These are phyloP conservation scores for Phylloscopus trochilus DNA, from an alignment of 2,113 vertebrate genomes.

Conservation along the genomic window DNA sequence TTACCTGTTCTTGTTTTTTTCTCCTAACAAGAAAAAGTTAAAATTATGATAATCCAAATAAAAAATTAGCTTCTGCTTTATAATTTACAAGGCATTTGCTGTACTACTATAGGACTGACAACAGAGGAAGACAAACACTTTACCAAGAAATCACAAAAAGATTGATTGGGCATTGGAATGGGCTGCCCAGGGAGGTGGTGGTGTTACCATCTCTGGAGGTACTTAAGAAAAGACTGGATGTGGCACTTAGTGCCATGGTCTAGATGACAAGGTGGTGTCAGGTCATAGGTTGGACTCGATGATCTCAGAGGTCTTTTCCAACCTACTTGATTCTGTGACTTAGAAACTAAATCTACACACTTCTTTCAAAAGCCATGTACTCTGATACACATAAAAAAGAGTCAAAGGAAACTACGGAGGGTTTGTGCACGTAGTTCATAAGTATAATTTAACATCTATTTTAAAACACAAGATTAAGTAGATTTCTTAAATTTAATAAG, in stretches of 20 bases:
- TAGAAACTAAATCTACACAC: background rate
- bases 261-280: background rate
- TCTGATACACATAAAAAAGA: background rate
- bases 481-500: background rate
- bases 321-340: background rate
- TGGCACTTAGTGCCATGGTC: background rate
- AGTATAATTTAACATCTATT: background rate
- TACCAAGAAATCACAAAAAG: background rate
- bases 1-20: background rate
- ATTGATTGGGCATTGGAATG: background rate
- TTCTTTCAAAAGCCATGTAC: background rate
- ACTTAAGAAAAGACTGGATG: background rate
- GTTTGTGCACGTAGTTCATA: background rate
- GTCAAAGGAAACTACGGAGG: background rate
- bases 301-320: background rate
- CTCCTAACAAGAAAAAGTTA: background rate
- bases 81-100: background rate
- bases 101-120: background rate
- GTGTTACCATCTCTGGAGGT: no score
- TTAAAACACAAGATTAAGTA: background rate
- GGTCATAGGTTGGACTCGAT: accelerated
- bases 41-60: background rate
- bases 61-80: background rate
- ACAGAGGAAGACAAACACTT: background rate
- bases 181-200: background rate